A percentile compares a stretch with the other conserved stretches of the same genome.
Conservation (phyloP, 1,140 invertebrate genomes). For the Eulimnadia texana region DNA sequence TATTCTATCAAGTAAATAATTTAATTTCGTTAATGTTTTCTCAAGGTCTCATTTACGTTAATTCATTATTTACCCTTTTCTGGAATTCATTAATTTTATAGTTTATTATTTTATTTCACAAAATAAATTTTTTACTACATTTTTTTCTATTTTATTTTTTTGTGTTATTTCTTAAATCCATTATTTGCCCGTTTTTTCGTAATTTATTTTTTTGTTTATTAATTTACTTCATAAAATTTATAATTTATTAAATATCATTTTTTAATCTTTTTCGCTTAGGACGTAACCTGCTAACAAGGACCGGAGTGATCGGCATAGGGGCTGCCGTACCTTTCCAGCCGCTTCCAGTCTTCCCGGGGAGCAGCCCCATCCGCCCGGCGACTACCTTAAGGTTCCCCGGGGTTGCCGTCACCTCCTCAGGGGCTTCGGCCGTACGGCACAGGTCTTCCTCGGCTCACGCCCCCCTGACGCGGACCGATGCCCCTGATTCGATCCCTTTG, state of each 20-base stretch:
- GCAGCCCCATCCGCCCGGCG: not conserved
- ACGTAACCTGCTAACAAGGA: not conserved
- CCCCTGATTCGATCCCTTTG: not conserved
- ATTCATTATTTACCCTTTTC: not conserved
- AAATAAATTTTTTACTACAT: not conserved
- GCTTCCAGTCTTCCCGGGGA: not conserved
- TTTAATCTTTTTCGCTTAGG: not conserved
- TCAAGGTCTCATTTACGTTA: too few species aligned
- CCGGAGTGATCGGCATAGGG: not conserved
- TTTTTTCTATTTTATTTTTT: not conserved
- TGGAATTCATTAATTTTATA: not conserved
- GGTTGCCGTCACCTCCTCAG: not conserved
- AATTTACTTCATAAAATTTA: not conserved
- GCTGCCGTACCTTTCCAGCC: not conserved
- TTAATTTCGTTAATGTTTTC: slow-evolving; percentile 3
- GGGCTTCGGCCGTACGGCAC: not conserved
- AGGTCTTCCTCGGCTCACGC: not conserved
- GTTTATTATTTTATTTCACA: not conserved
- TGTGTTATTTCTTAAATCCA: not conserved
- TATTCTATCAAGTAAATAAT: not conserved
- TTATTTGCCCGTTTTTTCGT: not conserved
- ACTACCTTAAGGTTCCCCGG: not conserved
- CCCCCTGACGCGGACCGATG: not conserved
- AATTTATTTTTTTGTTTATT: not conserved
- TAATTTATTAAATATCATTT: slow-evolving; percentile 2